Evolutionary conservation across 2,797 vertebrate genomes (phyloP).

Genomic region (Tarsius wallacei): DNA sequence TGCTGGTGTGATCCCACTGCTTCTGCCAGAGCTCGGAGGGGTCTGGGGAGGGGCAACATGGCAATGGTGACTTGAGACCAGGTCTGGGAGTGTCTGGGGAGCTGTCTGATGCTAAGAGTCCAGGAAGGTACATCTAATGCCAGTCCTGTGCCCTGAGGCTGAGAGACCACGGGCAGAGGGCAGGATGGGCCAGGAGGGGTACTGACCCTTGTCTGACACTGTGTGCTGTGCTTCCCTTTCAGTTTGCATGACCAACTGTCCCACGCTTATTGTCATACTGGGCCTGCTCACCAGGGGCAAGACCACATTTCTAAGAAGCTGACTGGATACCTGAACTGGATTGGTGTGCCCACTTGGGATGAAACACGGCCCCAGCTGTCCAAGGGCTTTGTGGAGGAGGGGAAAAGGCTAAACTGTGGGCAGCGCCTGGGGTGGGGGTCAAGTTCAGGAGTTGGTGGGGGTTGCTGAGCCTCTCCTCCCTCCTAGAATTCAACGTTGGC

Average conservation of each 20-base stretch:
- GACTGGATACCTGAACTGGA: slow-evolving; percentile 99
- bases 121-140: not conserved
- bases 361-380: slow-evolving; percentile 20
- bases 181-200: fast-evolving
- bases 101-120: not conserved
- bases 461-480: slow-evolving; percentile 52
- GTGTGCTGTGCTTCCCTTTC: slow-evolving; percentile 75
- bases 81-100: not conserved
- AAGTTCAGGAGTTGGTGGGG: not conserved
- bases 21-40: not conserved
- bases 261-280: slow-evolving; percentile 98
- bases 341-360: slow-evolving; percentile 98
- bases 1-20: not conserved
- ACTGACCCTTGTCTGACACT: not conserved
- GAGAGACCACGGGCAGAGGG: not conserved
- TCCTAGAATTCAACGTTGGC: slow-evolving; percentile 98
- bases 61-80: not conserved
- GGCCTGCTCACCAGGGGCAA: slow-evolving; percentile 98
- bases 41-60: too few species aligned
- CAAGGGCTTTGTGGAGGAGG: not conserved
- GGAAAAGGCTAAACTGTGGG: not conserved
- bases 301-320: slow-evolving; percentile 99
- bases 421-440: not conserved
- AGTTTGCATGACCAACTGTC: slow-evolving; percentile 99
- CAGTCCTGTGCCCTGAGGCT: not conserved